A percentile compares a stretch with the other conserved stretches of the same genome.
phyloP scores from a whole-genome alignment of 2,888 invertebrate genomes.

The Tipula vernalis region DNA sequence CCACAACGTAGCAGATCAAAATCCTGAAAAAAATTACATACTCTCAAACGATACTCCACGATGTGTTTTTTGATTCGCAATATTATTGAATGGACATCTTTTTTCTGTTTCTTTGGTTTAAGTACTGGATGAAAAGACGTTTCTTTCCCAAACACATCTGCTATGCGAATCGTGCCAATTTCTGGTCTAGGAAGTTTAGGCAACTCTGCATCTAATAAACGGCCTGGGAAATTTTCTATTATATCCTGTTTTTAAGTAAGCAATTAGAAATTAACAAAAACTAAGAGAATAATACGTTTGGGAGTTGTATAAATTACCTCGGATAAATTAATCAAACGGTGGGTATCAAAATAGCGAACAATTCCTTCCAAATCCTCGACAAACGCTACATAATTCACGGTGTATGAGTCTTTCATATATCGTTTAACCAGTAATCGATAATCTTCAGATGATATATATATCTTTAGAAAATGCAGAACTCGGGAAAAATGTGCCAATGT shows the following conservation, averaged over 20 bases:
- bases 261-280: not conserved
- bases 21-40: slow-evolving; percentile 58
- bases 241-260: slow-evolving; percentile 34
- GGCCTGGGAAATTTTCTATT: slow-evolving; percentile 45
- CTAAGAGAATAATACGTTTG: not conserved
- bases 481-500: slow-evolving; percentile 66
- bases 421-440: slow-evolving; percentile 60
- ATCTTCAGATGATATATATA: slow-evolving; percentile 56
- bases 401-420: slow-evolving; percentile 63
- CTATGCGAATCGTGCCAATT: slow-evolving; percentile 41
- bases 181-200: slow-evolving; percentile 57
- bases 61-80: slow-evolving; percentile 55
- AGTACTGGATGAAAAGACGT: slow-evolving; percentile 48
- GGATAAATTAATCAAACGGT: slow-evolving; percentile 39
- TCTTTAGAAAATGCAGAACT: slow-evolving; percentile 56
- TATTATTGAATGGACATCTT: slow-evolving; percentile 44
- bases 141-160: slow-evolving; percentile 40
- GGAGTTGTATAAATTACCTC: slow-evolving; percentile 37
- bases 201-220: slow-evolving; percentile 52
- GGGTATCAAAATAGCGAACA: slow-evolving; percentile 43
- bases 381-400: slow-evolving; percentile 67
- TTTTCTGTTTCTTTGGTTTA: slow-evolving; percentile 35
- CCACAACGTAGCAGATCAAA: slow-evolving; percentile 58
- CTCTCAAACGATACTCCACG: slow-evolving; percentile 47
- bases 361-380: slow-evolving; percentile 53